Evolutionary conservation across 2,113 vertebrate genomes (phyloP).

Genomic region (Lagopus muta): DNA sequence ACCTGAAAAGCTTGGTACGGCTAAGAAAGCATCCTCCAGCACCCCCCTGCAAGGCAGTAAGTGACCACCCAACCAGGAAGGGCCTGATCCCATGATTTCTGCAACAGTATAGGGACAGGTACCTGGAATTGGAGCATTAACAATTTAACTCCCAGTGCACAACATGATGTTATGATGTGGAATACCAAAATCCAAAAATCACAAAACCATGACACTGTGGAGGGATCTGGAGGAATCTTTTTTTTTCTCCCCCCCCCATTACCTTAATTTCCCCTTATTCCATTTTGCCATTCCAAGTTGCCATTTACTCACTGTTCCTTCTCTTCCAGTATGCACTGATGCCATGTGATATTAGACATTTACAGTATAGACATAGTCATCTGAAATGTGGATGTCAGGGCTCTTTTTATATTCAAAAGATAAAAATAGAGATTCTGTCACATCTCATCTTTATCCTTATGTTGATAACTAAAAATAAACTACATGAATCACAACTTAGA

Average conservation of each 20-base stretch:
- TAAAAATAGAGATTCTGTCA: conserved; percentile 45
- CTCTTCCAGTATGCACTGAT: background rate
- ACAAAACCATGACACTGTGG: too few relatives aligned
- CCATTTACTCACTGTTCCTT: background rate
- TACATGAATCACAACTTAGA: conserved; percentile 28
- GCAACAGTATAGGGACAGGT: too few relatives aligned
- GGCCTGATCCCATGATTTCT: too few relatives aligned
- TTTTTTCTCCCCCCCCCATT: fast-evolving
- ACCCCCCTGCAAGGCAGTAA: too few relatives aligned
- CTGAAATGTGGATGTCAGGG: background rate
- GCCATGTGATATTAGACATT: background rate
- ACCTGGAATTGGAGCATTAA: too few relatives aligned
- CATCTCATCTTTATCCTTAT: conserved; percentile 5
- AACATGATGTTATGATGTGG: too few relatives aligned
- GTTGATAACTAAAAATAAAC: conserved; percentile 43
- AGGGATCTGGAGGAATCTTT: background rate
- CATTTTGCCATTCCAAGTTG: background rate
- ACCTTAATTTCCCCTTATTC: background rate
- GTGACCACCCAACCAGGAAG: too few relatives aligned
- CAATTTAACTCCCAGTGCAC: too few relatives aligned
- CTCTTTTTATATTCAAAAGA: background rate
- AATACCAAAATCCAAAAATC: too few relatives aligned
- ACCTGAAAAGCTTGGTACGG: too few relatives aligned
- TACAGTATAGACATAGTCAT: background rate
- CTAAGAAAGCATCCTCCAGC: too few relatives aligned